These are phyloP conservation scores for Strigops habroptila DNA, from an alignment of 2,113 vertebrate species.

Conservation along the genomic window DNA sequence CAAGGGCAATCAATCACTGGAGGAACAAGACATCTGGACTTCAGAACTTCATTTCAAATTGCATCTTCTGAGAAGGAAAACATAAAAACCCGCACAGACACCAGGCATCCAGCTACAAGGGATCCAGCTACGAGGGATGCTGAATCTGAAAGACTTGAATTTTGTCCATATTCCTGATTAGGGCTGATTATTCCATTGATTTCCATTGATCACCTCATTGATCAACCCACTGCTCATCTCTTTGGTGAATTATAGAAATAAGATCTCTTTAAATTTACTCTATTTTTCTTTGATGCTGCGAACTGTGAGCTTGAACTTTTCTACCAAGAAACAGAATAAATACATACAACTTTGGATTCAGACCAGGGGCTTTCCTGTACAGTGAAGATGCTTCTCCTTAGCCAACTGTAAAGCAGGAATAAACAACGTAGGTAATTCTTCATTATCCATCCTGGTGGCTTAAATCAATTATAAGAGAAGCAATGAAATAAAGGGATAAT, in stretches of 20 bases:
- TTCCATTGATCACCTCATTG: not conserved
- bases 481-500: not conserved
- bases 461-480: not conserved
- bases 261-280: not conserved
- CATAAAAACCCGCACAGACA: not conserved
- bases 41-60: not conserved
- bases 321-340: not conserved
- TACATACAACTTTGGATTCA: not conserved
- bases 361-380: not conserved
- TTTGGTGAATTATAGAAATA: not conserved
- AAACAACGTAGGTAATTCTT: not conserved
- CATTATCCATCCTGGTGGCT: not conserved
- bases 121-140: not conserved
- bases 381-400: not conserved
- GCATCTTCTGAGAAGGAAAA: not conserved
- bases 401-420: not conserved
- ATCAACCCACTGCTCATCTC: not conserved
- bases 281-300: not conserved
- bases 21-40: not conserved
- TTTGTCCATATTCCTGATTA: not conserved
- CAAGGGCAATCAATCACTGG: not conserved
- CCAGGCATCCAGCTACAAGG: not conserved
- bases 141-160: not conserved
- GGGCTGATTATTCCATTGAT: not conserved
- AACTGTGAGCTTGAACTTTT: not conserved